Percentiles rank a stretch among this genome's conserved stretches.
Conservation (phyloP, 2,888 invertebrate genomes). For the Argynnis bischoffii region DNA sequence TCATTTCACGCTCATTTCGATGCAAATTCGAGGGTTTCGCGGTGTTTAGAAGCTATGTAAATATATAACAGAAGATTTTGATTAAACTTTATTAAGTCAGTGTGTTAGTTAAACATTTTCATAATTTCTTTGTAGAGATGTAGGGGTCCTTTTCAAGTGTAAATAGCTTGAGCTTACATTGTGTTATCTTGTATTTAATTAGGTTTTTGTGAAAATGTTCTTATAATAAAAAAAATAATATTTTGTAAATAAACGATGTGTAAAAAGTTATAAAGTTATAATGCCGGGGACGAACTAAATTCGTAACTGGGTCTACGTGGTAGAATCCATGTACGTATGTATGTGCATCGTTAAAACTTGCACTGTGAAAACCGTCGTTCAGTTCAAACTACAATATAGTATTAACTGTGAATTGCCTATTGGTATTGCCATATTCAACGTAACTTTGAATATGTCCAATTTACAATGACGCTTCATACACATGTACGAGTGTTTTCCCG, state of each 20-base stretch:
- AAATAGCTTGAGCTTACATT: background rate
- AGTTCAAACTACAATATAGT: background rate
- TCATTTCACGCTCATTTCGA: constrained; percentile 76
- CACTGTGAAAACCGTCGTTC: background rate
- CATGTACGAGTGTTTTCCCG: too few relatives aligned
- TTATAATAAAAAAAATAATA: background rate
- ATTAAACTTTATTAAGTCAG: constrained; percentile 70
- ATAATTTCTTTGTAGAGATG: constrained; percentile 13
- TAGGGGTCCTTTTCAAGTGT: background rate
- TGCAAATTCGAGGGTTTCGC: constrained; percentile 76
- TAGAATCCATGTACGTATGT: constrained; percentile 4
- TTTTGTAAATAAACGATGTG: background rate
- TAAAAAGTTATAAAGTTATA: background rate
- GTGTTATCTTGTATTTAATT: too few relatives aligned
- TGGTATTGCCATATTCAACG: too few relatives aligned
- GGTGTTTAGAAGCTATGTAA: constrained; percentile 73
- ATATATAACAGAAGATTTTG: constrained; percentile 71
- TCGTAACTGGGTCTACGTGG: background rate
- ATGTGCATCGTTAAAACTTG: constrained; percentile 15
- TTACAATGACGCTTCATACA: background rate
- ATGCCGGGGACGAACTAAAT: background rate
- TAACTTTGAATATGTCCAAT: background rate
- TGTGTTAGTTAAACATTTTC: constrained; percentile 19
- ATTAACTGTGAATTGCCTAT: background rate
- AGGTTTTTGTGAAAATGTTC: background rate